phyloP scores from a whole-genome alignment of 2,888 invertebrate species.

The Antitype chi region DNA sequence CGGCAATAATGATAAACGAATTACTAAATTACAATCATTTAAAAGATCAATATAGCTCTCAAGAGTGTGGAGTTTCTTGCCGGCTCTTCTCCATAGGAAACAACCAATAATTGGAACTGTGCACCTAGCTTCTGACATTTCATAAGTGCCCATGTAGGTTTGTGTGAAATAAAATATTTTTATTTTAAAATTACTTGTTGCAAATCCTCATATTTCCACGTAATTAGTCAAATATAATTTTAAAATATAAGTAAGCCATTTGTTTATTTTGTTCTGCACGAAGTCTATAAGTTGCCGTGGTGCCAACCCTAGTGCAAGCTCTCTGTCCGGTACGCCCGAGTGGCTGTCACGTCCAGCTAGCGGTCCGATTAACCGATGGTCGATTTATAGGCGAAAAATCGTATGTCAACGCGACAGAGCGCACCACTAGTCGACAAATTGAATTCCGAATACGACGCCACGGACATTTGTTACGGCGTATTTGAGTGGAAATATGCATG shows the following conservation, averaged over 20 bases:
- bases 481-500: constrained; percentile 2
- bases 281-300: background rate
- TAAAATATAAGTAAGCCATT: background rate
- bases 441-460: constrained; percentile 67
- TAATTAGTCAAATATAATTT: background rate
- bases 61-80: too few relatives aligned
- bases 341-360: constrained; percentile 80
- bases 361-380: constrained; percentile 66
- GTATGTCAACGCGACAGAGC: constrained; percentile 72
- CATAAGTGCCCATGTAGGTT: too few relatives aligned
- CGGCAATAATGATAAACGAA: too few relatives aligned
- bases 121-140: too few relatives aligned
- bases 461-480: constrained; percentile 37
- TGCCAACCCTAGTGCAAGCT: constrained; percentile 73
- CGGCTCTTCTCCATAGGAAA: too few relatives aligned
- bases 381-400: constrained; percentile 79
- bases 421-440: constrained; percentile 77
- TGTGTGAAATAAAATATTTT: too few relatives aligned
- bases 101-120: too few relatives aligned
- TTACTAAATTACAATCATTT: background rate
- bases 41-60: background rate
- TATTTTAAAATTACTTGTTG: background rate
- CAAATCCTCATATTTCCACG: background rate
- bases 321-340: constrained; percentile 69
- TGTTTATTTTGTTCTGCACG: background rate